phyloP scores from a whole-genome alignment of 2,797 vertebrate genomes.

The Sebastes taczanowskii region DNA sequence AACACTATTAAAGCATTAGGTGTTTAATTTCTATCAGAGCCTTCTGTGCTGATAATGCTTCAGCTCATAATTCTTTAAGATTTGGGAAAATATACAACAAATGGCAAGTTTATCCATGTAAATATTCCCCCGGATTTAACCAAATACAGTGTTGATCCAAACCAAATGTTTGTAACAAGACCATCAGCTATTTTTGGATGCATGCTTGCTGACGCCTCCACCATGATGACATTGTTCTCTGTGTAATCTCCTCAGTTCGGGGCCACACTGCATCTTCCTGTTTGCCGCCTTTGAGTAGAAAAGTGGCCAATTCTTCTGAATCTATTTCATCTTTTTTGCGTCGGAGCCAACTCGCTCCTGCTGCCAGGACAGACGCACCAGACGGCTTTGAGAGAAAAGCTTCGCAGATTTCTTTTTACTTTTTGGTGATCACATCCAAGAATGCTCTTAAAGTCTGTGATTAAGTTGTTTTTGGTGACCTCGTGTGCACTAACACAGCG shows the following conservation, averaged over 20 bases:
- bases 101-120: conserved; percentile 33
- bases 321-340: conserved; percentile 25
- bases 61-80: conserved; percentile 14
- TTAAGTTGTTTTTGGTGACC: background rate
- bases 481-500: background rate
- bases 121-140: conserved; percentile 35
- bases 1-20: background rate
- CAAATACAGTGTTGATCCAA: conserved; percentile 32
- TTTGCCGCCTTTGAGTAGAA: conserved; percentile 23
- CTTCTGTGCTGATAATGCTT: background rate
- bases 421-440: conserved; percentile 20
- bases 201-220: conserved; percentile 36
- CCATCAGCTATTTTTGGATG: conserved; percentile 59
- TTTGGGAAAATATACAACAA: conserved; percentile 42
- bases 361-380: conserved; percentile 38
- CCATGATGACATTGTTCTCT: conserved; percentile 62
- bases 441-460: background rate
- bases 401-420: conserved; percentile 22
- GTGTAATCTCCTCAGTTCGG: conserved; percentile 61
- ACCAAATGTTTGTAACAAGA: conserved; percentile 50
- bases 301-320: conserved; percentile 34
- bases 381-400: conserved; percentile 5
- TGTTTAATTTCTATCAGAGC: background rate
- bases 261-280: conserved; percentile 50
- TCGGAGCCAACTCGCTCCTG: conserved; percentile 28